A percentile compares a stretch with the other conserved stretches of the same genome.
Evolutionary conservation across 2,888 invertebrate species (phyloP).

Genomic region (Pogonocherus hispidulus): DNA sequence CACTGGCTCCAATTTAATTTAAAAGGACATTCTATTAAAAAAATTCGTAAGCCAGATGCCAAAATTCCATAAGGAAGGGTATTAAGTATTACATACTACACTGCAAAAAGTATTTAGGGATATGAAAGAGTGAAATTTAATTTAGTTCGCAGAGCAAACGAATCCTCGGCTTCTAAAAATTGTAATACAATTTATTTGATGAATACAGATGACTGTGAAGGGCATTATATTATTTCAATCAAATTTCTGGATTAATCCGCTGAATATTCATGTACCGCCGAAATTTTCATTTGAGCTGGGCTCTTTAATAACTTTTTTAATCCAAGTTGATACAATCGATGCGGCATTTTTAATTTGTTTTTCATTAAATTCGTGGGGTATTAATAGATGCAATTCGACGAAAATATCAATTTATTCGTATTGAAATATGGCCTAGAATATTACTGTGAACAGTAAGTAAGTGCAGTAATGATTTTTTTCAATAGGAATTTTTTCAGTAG

Average conservation of each 20-base stretch:
- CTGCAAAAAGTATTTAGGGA: too few species aligned
- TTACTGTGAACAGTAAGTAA: too few species aligned
- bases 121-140: not conserved
- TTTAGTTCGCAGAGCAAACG: too few species aligned
- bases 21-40: too few species aligned
- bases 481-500: too few species aligned
- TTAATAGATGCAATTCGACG: constrained; percentile 20
- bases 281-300: constrained; percentile 35
- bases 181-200: constrained; percentile 27
- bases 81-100: too few species aligned
- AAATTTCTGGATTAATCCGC: constrained; percentile 36
- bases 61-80: too few species aligned
- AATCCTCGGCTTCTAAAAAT: not conserved
- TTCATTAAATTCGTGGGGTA: not conserved
- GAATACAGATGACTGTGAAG: constrained; percentile 13
- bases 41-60: too few species aligned
- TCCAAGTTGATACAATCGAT: constrained; percentile 5
- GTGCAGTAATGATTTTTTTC: too few species aligned
- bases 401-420: not conserved
- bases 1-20: too few species aligned
- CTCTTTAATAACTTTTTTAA: constrained; percentile 44
- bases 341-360: constrained; percentile 28
- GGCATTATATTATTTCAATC: constrained; percentile 33
- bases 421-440: not conserved
- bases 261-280: constrained; percentile 42